Evolutionary conservation across 1,140 invertebrate genomes (phyloP).

Genomic region (Melanaphis sacchari): DNA sequence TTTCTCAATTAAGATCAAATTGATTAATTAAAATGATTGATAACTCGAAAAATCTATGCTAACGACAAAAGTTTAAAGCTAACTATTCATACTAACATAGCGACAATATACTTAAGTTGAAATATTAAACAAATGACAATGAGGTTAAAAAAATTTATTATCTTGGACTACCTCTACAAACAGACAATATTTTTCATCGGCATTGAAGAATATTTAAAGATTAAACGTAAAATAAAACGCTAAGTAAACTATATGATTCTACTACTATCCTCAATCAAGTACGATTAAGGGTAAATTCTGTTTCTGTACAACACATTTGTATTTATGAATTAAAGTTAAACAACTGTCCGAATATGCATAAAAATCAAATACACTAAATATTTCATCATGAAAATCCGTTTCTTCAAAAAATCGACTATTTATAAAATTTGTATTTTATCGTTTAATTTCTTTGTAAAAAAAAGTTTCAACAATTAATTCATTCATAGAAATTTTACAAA

Average conservation of each 20-base stretch:
- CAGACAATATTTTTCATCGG: neutral
- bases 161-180: neutral
- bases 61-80: neutral
- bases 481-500: neutral
- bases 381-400: no score
- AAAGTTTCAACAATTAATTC: neutral
- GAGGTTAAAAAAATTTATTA: neutral
- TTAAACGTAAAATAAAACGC: neutral
- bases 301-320: neutral
- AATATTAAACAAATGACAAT: neutral
- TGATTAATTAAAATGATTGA: neutral
- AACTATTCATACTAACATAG: neutral
- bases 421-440: no score
- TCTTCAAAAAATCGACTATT: no score
- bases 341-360: neutral
- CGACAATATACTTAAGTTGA: neutral
- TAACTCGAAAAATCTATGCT: neutral
- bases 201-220: neutral
- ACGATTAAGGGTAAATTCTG: neutral
- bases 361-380: neutral
- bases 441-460: neutral
- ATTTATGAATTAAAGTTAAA: neutral
- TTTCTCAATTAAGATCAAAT: neutral
- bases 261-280: neutral
- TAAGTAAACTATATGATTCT: neutral